These are phyloP conservation scores for Strix aluco DNA, from an alignment of 2,113 vertebrate species.

Conservation along the genomic window DNA sequence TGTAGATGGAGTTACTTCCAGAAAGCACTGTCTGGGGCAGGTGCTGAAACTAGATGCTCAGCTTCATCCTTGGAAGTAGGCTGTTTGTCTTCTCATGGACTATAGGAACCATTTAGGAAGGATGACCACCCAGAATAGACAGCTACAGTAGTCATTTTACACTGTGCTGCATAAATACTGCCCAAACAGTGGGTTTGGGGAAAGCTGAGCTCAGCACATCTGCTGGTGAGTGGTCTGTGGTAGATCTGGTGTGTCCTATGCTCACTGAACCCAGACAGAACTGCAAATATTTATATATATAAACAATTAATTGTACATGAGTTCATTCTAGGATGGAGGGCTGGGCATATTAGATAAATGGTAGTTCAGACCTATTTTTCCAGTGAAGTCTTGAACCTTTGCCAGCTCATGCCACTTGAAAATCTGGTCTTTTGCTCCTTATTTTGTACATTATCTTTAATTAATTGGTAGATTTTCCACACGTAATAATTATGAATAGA, in stretches of 20 bases:
- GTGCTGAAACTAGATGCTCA: background rate
- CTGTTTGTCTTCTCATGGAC: background rate
- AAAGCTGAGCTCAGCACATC: background rate
- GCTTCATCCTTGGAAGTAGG: background rate
- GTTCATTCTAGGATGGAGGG: background rate
- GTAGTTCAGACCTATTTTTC: background rate
- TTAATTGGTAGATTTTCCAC: slow-evolving; percentile 1
- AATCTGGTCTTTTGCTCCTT: background rate
- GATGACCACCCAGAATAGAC: background rate
- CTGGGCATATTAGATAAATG: background rate
- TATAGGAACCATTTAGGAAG: background rate
- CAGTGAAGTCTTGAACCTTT: background rate
- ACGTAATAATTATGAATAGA: background rate
- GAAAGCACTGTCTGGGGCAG: background rate
- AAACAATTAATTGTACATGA: slow-evolving; percentile 2
- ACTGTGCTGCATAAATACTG: background rate
- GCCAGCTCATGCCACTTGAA: background rate
- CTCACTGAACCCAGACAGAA: background rate
- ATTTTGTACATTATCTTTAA: background rate
- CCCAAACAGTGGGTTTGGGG: background rate
- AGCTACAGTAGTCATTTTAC: background rate
- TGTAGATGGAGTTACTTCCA: background rate
- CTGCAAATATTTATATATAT: background rate
- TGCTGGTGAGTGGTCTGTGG: background rate
- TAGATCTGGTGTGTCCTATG: background rate